phyloP scores from a whole-genome alignment of 2,888 invertebrate species.

The Xestia xanthographa region DNA sequence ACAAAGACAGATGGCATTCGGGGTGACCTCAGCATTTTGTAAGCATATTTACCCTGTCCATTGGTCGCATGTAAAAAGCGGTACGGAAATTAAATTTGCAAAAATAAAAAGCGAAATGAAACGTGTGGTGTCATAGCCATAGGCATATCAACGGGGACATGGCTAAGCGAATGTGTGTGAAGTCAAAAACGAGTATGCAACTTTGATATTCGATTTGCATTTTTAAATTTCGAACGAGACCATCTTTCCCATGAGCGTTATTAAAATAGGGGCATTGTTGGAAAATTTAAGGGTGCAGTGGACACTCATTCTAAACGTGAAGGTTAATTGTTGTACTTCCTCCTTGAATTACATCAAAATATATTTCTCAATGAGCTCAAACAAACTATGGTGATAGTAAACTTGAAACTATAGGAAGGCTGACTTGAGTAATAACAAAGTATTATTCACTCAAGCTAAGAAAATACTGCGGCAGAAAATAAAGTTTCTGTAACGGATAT shows the following conservation, averaged over 20 bases:
- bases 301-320: not conserved
- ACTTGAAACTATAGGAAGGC: not conserved
- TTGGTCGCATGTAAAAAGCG: constrained; percentile 43
- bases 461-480: not conserved
- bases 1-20: constrained; percentile 54
- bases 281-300: not conserved
- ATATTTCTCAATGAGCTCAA: not conserved
- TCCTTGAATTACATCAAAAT: not conserved
- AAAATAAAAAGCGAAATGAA: constrained; percentile 49
- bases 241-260: constrained; percentile 5
- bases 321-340: not conserved
- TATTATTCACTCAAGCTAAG: not conserved
- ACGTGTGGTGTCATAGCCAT: constrained; percentile 47
- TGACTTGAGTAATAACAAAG: not conserved
- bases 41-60: constrained; percentile 50
- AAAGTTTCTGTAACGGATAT: not conserved
- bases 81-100: constrained; percentile 48
- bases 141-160: constrained; percentile 34
- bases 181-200: constrained; percentile 32
- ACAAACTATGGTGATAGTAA: not conserved
- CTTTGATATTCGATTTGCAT: constrained; percentile 51
- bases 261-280: constrained; percentile 4
- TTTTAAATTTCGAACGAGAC: constrained; percentile 17
- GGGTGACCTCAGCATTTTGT: constrained; percentile 41
- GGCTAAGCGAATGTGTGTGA: constrained; percentile 37